phyloP scores from a whole-genome alignment of 2,797 vertebrate species.

The Sebastes steindachneri region DNA sequence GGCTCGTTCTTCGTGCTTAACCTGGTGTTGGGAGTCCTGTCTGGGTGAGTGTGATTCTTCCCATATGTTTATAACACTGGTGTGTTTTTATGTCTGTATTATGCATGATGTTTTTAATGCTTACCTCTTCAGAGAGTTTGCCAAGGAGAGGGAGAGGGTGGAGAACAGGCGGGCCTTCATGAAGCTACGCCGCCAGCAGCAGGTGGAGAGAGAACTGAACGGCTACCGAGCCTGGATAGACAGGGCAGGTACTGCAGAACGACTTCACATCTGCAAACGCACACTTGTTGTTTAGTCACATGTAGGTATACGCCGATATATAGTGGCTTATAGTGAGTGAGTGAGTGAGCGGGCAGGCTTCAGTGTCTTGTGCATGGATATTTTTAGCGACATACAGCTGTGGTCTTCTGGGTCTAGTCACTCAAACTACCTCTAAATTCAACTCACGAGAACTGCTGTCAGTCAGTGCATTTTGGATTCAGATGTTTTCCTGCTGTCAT shows the following conservation, averaged over 20 bases:
- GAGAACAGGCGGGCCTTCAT: conserved; percentile 98
- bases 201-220: conserved; percentile 96
- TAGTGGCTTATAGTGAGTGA: background rate
- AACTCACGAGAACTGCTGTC: background rate
- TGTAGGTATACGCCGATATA: too few species aligned
- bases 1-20: conserved; percentile 99
- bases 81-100: background rate
- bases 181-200: conserved; percentile 97
- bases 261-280: conserved; percentile 9
- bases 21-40: conserved; percentile 97
- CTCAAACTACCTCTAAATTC: background rate
- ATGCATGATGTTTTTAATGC: conserved; percentile 17
- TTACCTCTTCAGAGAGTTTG: conserved; percentile 90
- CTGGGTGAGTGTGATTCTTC: conserved; percentile 87
- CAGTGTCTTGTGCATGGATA: background rate
- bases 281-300: background rate
- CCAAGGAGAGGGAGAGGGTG: conserved; percentile 97
- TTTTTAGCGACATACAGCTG: background rate
- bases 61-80: background rate
- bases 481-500: background rate
- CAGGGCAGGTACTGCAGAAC: conserved; percentile 90
- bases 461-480: background rate
- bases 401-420: background rate
- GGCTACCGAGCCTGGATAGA: conserved; percentile 99
- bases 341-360: background rate